These are phyloP conservation scores for Gisinianus flammeolus DNA, from an alignment of 2,888 invertebrate species.

Conservation along the genomic window DNA sequence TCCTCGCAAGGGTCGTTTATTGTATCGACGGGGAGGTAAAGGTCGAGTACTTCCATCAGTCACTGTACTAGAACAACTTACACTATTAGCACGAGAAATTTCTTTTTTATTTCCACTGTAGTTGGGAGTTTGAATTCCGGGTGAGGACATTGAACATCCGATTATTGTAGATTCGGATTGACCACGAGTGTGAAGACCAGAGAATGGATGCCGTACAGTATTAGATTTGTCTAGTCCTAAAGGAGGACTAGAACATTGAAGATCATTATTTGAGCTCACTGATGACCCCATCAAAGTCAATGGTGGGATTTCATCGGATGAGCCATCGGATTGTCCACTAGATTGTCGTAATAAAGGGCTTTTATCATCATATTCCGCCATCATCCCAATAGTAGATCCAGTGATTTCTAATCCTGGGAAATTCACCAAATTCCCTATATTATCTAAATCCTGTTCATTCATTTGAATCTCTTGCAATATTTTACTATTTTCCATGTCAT, in stretches of 20 bases:
- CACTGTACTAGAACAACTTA: slow-evolving; percentile 30
- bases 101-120: slow-evolving; percentile 37
- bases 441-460: not conserved
- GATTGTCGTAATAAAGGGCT: slow-evolving; percentile 51
- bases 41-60: slow-evolving; percentile 14
- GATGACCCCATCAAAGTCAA: slow-evolving; percentile 31
- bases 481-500: not conserved
- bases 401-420: not conserved
- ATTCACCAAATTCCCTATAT: not conserved
- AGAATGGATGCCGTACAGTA: slow-evolving; percentile 14
- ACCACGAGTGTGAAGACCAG: slow-evolving; percentile 16
- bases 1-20: slow-evolving; percentile 75
- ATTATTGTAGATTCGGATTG: slow-evolving; percentile 27
- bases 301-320: slow-evolving; percentile 48
- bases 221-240: not conserved
- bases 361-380: slow-evolving; percentile 44
- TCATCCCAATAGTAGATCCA: not conserved
- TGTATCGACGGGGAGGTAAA: slow-evolving; percentile 66
- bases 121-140: slow-evolving; percentile 16
- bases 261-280: slow-evolving; percentile 22
- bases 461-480: not conserved
- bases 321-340: slow-evolving; percentile 57
- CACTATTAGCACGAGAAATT: slow-evolving; percentile 48
- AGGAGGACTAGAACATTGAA: slow-evolving; percentile 45
- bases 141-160: slow-evolving; percentile 40